Percentiles rank a stretch among this genome's conserved stretches.
These are phyloP conservation scores for Lutraria rhynchaena DNA, from an alignment of 1,140 invertebrate species.

Conservation along the genomic window DNA sequence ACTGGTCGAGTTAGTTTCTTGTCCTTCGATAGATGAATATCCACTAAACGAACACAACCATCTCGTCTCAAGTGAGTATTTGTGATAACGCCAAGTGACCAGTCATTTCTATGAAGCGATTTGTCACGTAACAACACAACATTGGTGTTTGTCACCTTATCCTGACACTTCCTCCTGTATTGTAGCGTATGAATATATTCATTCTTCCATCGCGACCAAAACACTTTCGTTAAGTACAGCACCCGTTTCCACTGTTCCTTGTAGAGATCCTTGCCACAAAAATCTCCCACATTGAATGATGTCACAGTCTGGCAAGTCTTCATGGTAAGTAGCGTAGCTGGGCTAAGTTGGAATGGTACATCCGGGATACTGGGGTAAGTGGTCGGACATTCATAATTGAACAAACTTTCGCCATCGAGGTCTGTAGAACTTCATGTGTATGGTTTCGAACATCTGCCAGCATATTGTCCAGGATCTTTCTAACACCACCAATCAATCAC, in stretches of 20 bases:
- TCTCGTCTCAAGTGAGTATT: conserved; percentile 8
- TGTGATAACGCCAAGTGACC: neutral
- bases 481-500: conserved; percentile 3
- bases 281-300: neutral
- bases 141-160: conserved; percentile 19
- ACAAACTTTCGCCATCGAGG: conserved; percentile 22
- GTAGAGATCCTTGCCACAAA: conserved; percentile 35
- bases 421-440: conserved; percentile 15
- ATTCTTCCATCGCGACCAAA: conserved; percentile 53
- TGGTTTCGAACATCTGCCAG: neutral
- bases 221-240: conserved; percentile 37
- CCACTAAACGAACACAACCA: conserved; percentile 26
- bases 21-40: conserved; percentile 1
- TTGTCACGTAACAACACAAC: conserved; percentile 32
- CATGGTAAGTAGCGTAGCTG: conserved; percentile 31
- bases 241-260: conserved; percentile 35
- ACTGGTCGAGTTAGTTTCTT: neutral
- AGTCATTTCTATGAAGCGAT: neutral
- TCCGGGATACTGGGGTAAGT: conserved; percentile 11
- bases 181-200: conserved; percentile 52
- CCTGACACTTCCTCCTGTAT: neutral
- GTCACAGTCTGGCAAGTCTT: neutral
- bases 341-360: conserved; percentile 15
- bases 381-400: conserved; percentile 40
- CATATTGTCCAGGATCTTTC: conserved; percentile 15